Evolutionary conservation across 2,797 vertebrate species (phyloP).

Genomic region (Cossypha caffra): DNA sequence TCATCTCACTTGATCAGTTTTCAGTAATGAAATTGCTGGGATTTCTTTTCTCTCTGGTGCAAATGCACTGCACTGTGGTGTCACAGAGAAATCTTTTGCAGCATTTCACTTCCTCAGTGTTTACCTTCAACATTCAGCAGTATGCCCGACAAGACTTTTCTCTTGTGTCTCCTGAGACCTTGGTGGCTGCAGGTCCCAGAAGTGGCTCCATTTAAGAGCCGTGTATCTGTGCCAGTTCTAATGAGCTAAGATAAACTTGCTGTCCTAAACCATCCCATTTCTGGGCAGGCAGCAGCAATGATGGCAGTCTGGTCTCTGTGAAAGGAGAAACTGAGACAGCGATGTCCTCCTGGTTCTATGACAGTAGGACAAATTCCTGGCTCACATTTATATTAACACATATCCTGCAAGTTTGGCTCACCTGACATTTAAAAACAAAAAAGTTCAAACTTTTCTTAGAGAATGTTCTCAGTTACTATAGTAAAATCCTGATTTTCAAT

Average conservation of each 20-base stretch:
- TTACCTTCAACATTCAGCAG: background rate
- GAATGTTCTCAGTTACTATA: background rate
- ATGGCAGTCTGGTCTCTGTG: background rate
- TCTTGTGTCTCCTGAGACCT: background rate
- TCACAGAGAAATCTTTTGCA: background rate
- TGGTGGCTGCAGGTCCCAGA: background rate
- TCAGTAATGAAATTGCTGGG: background rate
- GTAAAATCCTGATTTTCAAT: background rate
- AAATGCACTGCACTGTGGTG: background rate
- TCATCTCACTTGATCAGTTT: background rate
- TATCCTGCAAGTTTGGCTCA: background rate
- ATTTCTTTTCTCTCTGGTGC: background rate
- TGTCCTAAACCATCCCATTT: background rate
- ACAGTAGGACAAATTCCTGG: background rate
- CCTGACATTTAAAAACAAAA: background rate
- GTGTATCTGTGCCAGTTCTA: background rate
- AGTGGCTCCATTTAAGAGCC: background rate
- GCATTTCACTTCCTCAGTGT: background rate
- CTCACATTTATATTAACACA: background rate
- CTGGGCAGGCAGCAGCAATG: background rate
- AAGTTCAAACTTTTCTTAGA: background rate
- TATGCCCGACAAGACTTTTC: background rate
- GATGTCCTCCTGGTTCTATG: background rate
- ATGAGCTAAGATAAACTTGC: background rate
- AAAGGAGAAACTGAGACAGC: background rate